A percentile compares a stretch with the other conserved stretches of the same genome.
Evolutionary conservation across 2,113 vertebrate species (phyloP).

Genomic region (Drymodes brunneopygia): DNA sequence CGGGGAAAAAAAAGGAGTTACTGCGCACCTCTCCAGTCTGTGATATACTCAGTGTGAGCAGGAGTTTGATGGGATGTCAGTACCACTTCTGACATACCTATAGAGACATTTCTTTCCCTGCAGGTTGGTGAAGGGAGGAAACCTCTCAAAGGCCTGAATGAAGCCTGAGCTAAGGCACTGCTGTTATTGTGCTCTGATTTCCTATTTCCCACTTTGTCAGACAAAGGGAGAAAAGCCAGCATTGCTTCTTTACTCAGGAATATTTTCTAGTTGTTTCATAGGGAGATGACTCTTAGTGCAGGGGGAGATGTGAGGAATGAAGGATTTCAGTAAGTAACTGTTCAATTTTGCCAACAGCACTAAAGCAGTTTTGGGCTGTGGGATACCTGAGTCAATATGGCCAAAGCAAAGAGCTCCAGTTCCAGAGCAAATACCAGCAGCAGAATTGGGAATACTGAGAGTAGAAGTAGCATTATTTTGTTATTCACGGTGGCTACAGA

Average conservation of each 20-base stretch:
- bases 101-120: background rate
- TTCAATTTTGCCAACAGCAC: background rate
- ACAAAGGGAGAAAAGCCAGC: background rate
- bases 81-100: background rate
- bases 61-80: background rate
- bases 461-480: background rate
- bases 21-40: rapidly evolving
- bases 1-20: background rate
- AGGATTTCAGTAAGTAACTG: background rate
- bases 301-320: background rate
- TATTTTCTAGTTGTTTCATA: background rate
- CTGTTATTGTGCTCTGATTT: background rate
- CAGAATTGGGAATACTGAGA: background rate
- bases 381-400: background rate
- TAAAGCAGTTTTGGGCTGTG: background rate
- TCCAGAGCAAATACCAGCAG: slow-evolving; percentile 17
- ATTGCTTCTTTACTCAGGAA: background rate
- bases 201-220: background rate
- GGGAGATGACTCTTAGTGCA: background rate
- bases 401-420: background rate
- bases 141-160: background rate
- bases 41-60: background rate
- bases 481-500: background rate
- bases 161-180: background rate
- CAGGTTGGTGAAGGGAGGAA: background rate